These are phyloP conservation scores for Dermochelys coriacea DNA, from an alignment of 2,797 vertebrate genomes.

Conservation along the genomic window DNA sequence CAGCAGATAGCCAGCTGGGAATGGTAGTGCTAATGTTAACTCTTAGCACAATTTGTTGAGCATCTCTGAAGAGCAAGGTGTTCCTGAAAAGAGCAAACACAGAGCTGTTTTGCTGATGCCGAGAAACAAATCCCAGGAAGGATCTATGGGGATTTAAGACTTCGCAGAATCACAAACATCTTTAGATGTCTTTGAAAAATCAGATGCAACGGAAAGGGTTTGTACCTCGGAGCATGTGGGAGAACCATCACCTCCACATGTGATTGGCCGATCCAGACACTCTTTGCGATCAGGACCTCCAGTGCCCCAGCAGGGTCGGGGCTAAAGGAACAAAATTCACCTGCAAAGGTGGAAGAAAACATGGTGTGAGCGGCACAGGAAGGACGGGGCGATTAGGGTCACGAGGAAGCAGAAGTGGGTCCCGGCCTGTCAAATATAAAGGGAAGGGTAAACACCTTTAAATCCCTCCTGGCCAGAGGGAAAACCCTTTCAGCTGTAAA, in stretches of 20 bases:
- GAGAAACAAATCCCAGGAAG: not conserved
- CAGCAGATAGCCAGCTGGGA: too few species aligned
- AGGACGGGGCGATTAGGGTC: too few species aligned
- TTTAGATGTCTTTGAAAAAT: not conserved
- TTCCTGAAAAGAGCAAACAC: not conserved
- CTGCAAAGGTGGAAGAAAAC: not conserved
- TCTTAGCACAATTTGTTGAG: not conserved
- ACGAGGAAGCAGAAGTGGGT: not conserved
- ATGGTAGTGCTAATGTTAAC: not conserved
- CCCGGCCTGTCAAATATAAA: not conserved
- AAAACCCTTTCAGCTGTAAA: too few species aligned
- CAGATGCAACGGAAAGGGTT: not conserved
- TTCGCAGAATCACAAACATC: not conserved
- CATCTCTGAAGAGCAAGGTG: not conserved
- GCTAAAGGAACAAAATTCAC: not conserved
- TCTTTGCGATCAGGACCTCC: not conserved
- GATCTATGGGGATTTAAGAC: not conserved
- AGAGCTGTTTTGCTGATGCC: not conserved
- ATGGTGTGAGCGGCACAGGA: not conserved
- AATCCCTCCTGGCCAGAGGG: too few species aligned
- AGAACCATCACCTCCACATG: not conserved
- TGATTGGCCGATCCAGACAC: not conserved
- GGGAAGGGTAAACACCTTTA: too few species aligned
- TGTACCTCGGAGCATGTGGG: not conserved
- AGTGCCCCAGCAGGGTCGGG: too few species aligned